Base-by-base conservation (phyloP, 2,113 vertebrate genomes). In the Lepus europaeus region DNA sequence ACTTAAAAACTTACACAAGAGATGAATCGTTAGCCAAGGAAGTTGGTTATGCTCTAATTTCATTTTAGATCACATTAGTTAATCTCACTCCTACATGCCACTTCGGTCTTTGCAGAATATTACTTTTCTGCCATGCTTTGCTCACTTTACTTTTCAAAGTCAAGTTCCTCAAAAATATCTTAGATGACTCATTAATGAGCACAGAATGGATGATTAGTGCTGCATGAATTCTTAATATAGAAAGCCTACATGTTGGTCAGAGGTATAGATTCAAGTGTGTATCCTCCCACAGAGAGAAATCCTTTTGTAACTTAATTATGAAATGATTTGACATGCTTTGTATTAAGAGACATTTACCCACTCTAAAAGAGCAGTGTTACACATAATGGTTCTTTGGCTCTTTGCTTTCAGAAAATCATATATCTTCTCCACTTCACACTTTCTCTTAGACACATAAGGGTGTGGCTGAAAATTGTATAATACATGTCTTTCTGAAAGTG, bases 101-200 rank as follows among this genome's bases (percentile, higher is more conserved):
- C 19, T 63, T 89, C 29, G 53, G 16, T 61, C 13, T 86, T 33
- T 63, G 3, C 14, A 49, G 27, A 89, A 61, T 33, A 81, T 6
- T 86, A 61, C n/a, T 76, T 85, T 76, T 89, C 29, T 72, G 22
- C 39, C 27, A 77, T 61, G 85, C 33, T 76, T 84, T 4, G n/a
- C 25, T 69, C 74, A 53, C 63, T 91, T 87, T 81, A 64, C 25
- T 91, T 93, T 90, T 91, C 53, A 91, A 86, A 73, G 7, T 72
- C 27, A 68, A 2, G 6, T 23, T 68, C 13, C 79, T 84, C 36
- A 49, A 19, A 39, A 31, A 90, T 51, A 5, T 83, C 73, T 76
- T 45, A 33, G 13, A 59, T 76, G 31, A 69, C 25, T 81, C 61
- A 68, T 3, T 33, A 81, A 78, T 66, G 19, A 76, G 8, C 45